A percentile compares a stretch with the other conserved stretches of the same genome.
Evolutionary conservation across 1,140 invertebrate genomes (phyloP).

Genomic region (Vanessa atalanta): DNA sequence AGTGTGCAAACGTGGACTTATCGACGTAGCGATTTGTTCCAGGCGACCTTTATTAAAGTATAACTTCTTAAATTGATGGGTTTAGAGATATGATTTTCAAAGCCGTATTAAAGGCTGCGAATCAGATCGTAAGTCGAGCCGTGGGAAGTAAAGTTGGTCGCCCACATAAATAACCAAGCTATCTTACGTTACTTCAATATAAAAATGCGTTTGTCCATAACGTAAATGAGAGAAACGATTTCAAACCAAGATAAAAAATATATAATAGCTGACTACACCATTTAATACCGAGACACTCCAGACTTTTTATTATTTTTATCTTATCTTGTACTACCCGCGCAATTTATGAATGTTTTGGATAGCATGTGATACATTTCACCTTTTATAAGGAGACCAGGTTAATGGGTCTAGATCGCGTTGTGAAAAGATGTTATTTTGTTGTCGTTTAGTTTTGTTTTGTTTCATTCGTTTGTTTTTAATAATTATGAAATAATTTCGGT

Average conservation of each 20-base stretch:
- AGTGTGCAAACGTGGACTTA: too few relatives aligned
- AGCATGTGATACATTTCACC: too few relatives aligned
- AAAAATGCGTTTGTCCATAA: not conserved
- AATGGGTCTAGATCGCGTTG: too few relatives aligned
- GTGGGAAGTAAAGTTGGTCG: not conserved
- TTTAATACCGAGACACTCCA: not conserved
- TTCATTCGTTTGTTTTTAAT: too few relatives aligned
- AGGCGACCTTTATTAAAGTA: not conserved
- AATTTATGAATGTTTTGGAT: too few relatives aligned
- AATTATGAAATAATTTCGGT: too few relatives aligned
- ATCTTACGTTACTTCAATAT: not conserved
- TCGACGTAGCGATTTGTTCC: too few relatives aligned
- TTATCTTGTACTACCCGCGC: too few relatives aligned
- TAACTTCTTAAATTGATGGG: constrained; percentile 12
- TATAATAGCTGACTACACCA: not conserved
- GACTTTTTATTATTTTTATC: too few relatives aligned
- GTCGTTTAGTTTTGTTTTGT: too few relatives aligned
- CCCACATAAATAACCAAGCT: not conserved
- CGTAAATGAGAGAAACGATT: constrained; percentile 1
- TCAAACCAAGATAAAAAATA: not conserved
- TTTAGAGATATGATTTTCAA: not conserved
- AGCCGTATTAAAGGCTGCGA: not conserved
- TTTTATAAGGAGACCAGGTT: too few relatives aligned
- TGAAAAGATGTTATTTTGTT: too few relatives aligned
- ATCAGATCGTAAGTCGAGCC: not conserved